A percentile compares a stretch with the other conserved stretches of the same genome.
Evolutionary conservation across 1,140 invertebrate genomes (phyloP).

Genomic region (Tachypleus tridentatus): DNA sequence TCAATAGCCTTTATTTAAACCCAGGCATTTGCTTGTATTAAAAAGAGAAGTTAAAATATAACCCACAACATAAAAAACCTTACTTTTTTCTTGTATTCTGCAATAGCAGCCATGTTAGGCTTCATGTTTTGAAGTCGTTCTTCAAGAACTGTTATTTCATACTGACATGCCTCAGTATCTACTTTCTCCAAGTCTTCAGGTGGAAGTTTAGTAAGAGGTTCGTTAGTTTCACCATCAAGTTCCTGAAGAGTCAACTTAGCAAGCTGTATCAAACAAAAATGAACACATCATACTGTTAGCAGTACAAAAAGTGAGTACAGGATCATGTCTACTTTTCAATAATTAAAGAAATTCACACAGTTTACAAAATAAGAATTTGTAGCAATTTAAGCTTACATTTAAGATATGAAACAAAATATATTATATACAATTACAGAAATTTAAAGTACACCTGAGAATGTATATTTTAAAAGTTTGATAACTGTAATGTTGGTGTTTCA

Average conservation of each 20-base stretch:
- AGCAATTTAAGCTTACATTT: too few relatives aligned
- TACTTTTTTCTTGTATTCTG: constrained; percentile 52
- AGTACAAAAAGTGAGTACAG: not conserved
- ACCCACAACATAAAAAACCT: not conserved
- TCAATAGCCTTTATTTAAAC: too few relatives aligned
- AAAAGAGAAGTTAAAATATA: too few relatives aligned
- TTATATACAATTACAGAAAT: too few relatives aligned
- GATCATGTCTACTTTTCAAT: not conserved
- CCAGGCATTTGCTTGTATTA: too few relatives aligned
- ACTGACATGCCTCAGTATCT: constrained; percentile 46
- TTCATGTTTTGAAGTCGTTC: constrained; percentile 52
- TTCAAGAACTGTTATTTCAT: constrained; percentile 49
- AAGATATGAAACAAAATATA: too few relatives aligned
- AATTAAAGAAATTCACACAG: too few relatives aligned
- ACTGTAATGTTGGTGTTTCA: too few relatives aligned
- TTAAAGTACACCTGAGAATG: too few relatives aligned
- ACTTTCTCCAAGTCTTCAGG: constrained; percentile 55
- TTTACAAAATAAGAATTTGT: too few relatives aligned
- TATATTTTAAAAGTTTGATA: too few relatives aligned
- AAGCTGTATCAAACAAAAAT: constrained; percentile 36
- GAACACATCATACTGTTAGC: constrained; percentile 4
- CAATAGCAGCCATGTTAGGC: constrained; percentile 66
- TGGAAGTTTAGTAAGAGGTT: constrained; percentile 36
- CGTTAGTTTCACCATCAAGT: constrained; percentile 40
- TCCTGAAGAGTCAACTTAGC: constrained; percentile 51